These are phyloP conservation scores for Albula glossodonta DNA, from an alignment of 2,113 vertebrate species.

Conservation along the genomic window DNA sequence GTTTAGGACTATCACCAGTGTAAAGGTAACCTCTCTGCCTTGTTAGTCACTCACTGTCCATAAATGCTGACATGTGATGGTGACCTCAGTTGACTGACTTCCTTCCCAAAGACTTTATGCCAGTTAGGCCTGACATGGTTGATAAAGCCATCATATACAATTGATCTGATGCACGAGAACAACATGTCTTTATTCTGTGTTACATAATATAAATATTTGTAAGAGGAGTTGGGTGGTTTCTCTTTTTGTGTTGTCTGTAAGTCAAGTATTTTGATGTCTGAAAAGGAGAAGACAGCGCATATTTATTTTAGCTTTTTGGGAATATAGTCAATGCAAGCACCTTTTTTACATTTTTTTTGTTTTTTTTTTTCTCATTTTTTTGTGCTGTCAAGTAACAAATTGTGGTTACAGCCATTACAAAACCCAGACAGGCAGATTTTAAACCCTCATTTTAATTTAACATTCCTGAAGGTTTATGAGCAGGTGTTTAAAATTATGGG, in stretches of 20 bases:
- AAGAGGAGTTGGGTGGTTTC: not conserved
- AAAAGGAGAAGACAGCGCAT: not conserved
- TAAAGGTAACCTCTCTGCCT: too few relatives aligned
- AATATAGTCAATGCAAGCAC: conserved; percentile 33
- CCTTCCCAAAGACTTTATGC: not conserved
- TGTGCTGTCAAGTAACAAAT: conserved; percentile 66
- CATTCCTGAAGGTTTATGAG: conserved; percentile 76
- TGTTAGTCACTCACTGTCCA: too few relatives aligned
- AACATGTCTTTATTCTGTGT: not conserved
- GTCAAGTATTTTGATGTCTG: not conserved
- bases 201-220: not conserved
- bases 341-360: not conserved
- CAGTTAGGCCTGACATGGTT: not conserved
- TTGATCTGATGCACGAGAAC: not conserved
- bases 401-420: conserved; percentile 73
- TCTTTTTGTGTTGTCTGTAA: not conserved
- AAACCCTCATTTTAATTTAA: conserved; percentile 74
- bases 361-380: conserved; percentile 48
- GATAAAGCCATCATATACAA: not conserved
- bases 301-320: conserved; percentile 14
- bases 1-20: too few relatives aligned
- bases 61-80: too few relatives aligned
- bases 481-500: conserved; percentile 79
- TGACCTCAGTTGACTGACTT: not conserved
- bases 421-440: conserved; percentile 71